phyloP scores from a whole-genome alignment of 1,140 invertebrate genomes.

The Tetragnatha versicolor region DNA sequence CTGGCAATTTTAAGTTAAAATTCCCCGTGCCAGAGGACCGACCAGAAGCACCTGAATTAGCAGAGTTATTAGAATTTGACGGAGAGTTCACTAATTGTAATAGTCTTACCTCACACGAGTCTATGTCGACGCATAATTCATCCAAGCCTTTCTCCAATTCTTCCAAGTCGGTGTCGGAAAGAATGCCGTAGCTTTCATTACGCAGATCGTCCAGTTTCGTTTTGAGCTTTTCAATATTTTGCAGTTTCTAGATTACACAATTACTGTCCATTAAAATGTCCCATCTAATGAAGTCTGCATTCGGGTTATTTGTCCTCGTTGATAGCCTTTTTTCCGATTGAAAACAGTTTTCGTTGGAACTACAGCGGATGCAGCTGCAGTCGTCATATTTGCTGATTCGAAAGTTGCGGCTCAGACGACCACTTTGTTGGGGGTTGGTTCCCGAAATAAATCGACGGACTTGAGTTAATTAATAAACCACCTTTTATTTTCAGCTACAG shows the following conservation, averaged over 20 bases:
- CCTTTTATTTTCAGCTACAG: no score
- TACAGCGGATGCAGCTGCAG: no score
- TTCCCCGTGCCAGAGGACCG: constrained; percentile 10
- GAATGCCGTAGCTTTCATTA: background rate
- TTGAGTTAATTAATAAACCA: no score
- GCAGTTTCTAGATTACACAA: background rate
- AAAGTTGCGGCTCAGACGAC: no score
- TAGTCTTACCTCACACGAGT: no score
- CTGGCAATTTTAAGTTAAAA: constrained; percentile 4
- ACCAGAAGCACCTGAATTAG: background rate
- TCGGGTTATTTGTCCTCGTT: background rate
- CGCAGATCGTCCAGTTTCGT: background rate
- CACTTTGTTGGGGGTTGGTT: no score
- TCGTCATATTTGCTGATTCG: no score
- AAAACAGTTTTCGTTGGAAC: no score
- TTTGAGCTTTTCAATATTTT: background rate
- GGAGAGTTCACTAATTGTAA: no score
- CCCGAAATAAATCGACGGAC: no score
- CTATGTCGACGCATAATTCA: background rate
- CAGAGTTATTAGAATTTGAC: background rate
- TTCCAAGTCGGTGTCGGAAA: background rate
- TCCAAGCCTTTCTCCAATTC: background rate
- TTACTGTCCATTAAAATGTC: background rate
- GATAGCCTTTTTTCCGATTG: background rate
- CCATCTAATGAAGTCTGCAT: background rate